phyloP scores from a whole-genome alignment of 2,797 vertebrate genomes.

The Onychomys arenicola region DNA sequence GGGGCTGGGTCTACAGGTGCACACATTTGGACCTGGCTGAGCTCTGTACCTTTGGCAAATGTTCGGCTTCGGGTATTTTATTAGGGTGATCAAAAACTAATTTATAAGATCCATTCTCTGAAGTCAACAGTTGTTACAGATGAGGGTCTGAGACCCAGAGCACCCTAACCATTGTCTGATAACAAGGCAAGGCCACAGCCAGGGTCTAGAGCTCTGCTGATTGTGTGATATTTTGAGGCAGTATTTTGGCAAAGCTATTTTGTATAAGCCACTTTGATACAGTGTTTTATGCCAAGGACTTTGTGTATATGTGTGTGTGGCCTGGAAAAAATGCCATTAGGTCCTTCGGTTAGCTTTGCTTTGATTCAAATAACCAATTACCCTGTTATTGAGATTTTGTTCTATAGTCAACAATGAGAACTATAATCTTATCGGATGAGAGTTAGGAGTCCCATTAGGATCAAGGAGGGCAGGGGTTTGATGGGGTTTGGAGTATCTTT shows the following conservation, averaged over 20 bases:
- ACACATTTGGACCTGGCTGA: background rate
- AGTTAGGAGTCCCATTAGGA: background rate
- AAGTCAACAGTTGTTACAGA: background rate
- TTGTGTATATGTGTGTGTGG: background rate
- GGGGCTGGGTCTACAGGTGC: background rate
- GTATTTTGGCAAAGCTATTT: background rate
- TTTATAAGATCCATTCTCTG: background rate
- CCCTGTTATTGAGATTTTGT: background rate
- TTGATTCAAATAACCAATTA: background rate
- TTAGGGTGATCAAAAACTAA: background rate
- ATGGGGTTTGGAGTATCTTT: background rate
- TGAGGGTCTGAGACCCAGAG: background rate
- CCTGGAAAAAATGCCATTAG: background rate
- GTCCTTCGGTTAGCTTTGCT: background rate
- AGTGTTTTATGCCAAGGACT: background rate
- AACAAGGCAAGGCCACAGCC: background rate
- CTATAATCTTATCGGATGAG: background rate
- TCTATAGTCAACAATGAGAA: background rate
- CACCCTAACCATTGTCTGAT: background rate
- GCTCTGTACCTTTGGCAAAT: background rate
- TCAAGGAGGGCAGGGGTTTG: background rate
- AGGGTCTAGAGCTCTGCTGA: background rate
- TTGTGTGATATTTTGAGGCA: background rate
- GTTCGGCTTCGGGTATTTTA: background rate
- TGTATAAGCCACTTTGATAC: background rate